Evolutionary conservation across 2,113 vertebrate genomes (phyloP).

Genomic region (Gnathonemus longibarbis): DNA sequence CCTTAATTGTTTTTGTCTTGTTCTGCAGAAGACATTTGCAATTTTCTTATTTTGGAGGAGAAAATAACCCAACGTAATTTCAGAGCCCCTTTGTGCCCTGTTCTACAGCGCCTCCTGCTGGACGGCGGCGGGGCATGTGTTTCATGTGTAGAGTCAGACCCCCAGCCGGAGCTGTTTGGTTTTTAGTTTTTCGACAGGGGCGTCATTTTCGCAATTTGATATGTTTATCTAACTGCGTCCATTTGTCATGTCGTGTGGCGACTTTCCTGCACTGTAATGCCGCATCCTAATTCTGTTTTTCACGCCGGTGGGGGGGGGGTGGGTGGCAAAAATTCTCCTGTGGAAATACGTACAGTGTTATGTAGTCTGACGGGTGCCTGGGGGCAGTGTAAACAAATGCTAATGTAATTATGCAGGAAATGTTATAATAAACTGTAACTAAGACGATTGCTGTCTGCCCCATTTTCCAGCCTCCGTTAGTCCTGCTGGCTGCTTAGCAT

Average conservation of each 20-base stretch:
- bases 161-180: not conserved
- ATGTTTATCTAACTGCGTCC: slow-evolving; percentile 34
- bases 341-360: slow-evolving; percentile 34
- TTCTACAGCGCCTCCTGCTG: not conserved
- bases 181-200: slow-evolving; percentile 14
- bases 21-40: not conserved
- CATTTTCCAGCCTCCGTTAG: slow-evolving; percentile 47
- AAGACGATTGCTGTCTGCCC: slow-evolving; percentile 56
- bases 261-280: slow-evolving; percentile 23
- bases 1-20: not conserved
- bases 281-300: slow-evolving; percentile 10
- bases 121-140: not conserved
- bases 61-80: not conserved
- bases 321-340: not conserved
- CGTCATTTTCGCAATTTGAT: slow-evolving; percentile 37
- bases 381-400: slow-evolving; percentile 64
- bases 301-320: not conserved
- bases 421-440: slow-evolving; percentile 64
- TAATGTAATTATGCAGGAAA: slow-evolving; percentile 60
- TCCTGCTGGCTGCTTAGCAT: slow-evolving; percentile 31
- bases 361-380: slow-evolving; percentile 45
- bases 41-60: not conserved
- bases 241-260: slow-evolving; percentile 30
- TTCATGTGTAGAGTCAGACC: not conserved
- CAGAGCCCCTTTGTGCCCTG: not conserved